Evolutionary conservation across 2,797 vertebrate genomes (phyloP), one percentile per base, ranked within the genome.

Genomic region (Urosaurus nigricauda): DNA sequence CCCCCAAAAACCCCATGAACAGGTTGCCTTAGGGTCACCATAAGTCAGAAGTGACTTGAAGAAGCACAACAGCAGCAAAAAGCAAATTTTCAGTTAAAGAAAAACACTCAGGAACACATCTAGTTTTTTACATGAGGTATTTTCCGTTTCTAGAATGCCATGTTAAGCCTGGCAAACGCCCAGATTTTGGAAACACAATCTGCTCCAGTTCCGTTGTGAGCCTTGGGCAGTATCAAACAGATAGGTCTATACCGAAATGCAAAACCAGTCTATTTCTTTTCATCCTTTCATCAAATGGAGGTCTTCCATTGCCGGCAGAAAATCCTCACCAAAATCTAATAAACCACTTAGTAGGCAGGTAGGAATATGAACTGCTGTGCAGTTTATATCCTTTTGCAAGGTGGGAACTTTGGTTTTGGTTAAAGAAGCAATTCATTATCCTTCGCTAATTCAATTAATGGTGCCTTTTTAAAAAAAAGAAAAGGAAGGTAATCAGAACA

Each of bases 381-480:
- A 21, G 84, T 63, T 88, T 83, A 6, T 8, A 3, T 71, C 90
- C 88, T 80, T 53, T 81, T 40, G 73, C 73, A 63, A 70, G 68
- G 71, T 29, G 85, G 70, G 19, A 40, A 87, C 89, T 87, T 71
- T 71, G 0, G 73, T 86, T 32, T 71, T 29, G 9, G 2, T n/a
- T 93, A 88, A 91, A 90, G 0, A 58, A 79, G 24, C 0, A 0
- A 87, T 94, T 88, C 26, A 1, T 94, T 93, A 65, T 70, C 71
- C 37, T 74, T 89, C 12, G 65, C 89, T 94, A 94, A 95, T 95
- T 90, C 92, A 94, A 94, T 73, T 82, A 73, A 3, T 3, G 14
- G 51, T 91, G 82, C 2, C 12, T 8, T 73, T 8, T 73, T 65
- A 13, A 88, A 26, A 78, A 78, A 40, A 32, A 37, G 16, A 91